These are phyloP conservation scores for Drosophila ambigua DNA, from an alignment of 1,140 invertebrate species.

Conservation along the genomic window DNA sequence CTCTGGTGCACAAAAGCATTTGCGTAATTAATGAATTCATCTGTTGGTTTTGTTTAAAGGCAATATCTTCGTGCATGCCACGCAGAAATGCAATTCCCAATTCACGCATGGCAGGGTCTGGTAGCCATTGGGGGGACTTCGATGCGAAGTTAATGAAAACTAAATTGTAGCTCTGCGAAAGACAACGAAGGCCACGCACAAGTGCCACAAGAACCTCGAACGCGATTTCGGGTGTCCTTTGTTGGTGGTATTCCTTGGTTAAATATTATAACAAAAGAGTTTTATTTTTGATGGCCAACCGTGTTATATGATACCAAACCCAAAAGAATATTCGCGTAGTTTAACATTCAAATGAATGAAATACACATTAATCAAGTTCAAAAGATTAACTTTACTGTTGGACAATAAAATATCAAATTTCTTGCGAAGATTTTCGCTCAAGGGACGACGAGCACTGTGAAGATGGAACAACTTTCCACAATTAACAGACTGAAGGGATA, in stretches of 20 bases:
- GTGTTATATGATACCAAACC: too few species aligned
- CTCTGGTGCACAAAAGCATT: slow-evolving; percentile 43
- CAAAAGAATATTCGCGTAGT: slow-evolving; percentile 3
- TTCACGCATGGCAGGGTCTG: slow-evolving; percentile 38
- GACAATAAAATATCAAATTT: slow-evolving; percentile 44
- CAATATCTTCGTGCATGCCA: slow-evolving; percentile 29
- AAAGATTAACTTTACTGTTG: slow-evolving; percentile 29
- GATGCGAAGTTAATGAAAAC: slow-evolving; percentile 43
- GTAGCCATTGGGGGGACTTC: slow-evolving; percentile 23
- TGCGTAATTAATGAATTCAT: slow-evolving; percentile 66
- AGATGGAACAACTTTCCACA: slow-evolving; percentile 17
- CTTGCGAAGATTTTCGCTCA: slow-evolving; percentile 5
- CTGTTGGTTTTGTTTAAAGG: slow-evolving; percentile 39
- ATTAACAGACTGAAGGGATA: slow-evolving; percentile 38
- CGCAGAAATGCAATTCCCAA: slow-evolving; percentile 40
- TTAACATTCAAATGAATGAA: slow-evolving; percentile 34
- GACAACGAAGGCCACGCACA: slow-evolving; percentile 32
- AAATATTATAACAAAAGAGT: too few species aligned
- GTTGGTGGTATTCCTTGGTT: too few species aligned
- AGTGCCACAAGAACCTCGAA: slow-evolving; percentile 2
- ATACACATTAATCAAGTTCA: slow-evolving; percentile 39
- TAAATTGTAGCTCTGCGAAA: slow-evolving; percentile 26
- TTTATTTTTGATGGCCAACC: too few species aligned
- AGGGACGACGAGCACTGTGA: slow-evolving; percentile 7
- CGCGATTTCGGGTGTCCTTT: too few species aligned